Base-by-base conservation (phyloP, 2,888 invertebrate genomes). In the Allygus modestus region DNA sequence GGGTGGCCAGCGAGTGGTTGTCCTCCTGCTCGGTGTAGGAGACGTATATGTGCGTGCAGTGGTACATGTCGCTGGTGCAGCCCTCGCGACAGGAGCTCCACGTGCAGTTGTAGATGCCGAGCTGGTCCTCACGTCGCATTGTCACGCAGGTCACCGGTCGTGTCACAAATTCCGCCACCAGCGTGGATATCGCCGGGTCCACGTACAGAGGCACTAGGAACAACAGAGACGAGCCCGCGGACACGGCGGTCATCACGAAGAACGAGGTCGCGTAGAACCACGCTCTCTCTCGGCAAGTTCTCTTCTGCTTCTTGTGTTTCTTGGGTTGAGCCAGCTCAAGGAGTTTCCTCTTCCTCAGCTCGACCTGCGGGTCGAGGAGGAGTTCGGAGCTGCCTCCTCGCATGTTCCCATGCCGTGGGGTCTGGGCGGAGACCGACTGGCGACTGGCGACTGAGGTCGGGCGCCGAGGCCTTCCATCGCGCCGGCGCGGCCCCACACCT, bases 51-150 rank as follows among this genome's bases (percentile, higher is more conserved):
- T 94, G 94, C 41, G 93, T 94, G 90, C 94, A 94, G 87, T 92
- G 92, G 90, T 94, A 94, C 81, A 94, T 94, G 90, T 96, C 96
- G 89, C 95, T 95, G 84, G 96, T 96, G 90, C 96, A 96, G 2
- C 96, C 96, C 90, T 96, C 96, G 83, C 96, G 91, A 88, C 96
- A 96, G 0, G 95, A 95, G 86, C 95, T 95, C 95, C 95, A 95
- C 4, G 95, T 94, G 90, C 96, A 96, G 90, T 96, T 95, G 89
- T 94, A 94, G 82, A 96, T 91, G 15, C 96, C 96, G 84, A 93
- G 92, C 85, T 95, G 91, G 87, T 95, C 95, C 89, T 95, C 95
- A 12, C 94, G 92, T 54, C 94, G 91, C 46, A 94, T 93, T 0
- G 96, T 96, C 37, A 94, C 92, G 90, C 96, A 96, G 85, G 94